These are phyloP conservation scores for Campoletis raptor DNA, from an alignment of 2,888 invertebrate species.

Conservation along the genomic window DNA sequence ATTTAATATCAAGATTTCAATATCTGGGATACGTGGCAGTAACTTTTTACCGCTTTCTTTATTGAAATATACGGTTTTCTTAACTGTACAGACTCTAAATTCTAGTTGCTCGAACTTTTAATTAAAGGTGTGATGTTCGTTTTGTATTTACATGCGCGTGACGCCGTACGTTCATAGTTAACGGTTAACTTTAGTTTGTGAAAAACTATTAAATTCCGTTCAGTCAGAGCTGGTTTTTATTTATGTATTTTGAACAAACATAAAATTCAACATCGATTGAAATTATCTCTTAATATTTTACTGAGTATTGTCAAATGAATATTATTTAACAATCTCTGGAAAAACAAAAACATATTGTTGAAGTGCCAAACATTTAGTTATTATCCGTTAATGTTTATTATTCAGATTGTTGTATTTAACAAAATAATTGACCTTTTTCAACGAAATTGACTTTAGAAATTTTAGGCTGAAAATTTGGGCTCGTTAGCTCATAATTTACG, in stretches of 20 bases:
- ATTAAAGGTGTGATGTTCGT: not conserved
- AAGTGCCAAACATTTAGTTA: too few relatives aligned
- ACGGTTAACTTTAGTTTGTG: not conserved
- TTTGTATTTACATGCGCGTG: not conserved
- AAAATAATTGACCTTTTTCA: too few relatives aligned
- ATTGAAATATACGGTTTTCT: not conserved
- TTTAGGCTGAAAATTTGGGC: not conserved
- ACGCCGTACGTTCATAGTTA: not conserved
- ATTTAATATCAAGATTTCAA: too few relatives aligned
- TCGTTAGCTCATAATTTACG: constrained; percentile 26
- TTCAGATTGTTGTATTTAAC: too few relatives aligned
- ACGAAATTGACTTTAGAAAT: too few relatives aligned
- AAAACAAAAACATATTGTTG: too few relatives aligned
- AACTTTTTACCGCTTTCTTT: too few relatives aligned
- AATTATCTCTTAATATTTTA: too few relatives aligned
- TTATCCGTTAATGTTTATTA: too few relatives aligned
- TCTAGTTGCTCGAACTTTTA: not conserved
- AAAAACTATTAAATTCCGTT: not conserved
- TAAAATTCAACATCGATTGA: not conserved
- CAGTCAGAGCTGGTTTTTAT: not conserved
- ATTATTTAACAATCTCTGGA: not conserved
- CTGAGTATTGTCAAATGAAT: not conserved
- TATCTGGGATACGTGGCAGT: too few relatives aligned
- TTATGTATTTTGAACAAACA: not conserved
- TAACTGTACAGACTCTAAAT: not conserved